phyloP scores from a whole-genome alignment of 2,888 invertebrate genomes.

The Odontocerum albicorne region DNA sequence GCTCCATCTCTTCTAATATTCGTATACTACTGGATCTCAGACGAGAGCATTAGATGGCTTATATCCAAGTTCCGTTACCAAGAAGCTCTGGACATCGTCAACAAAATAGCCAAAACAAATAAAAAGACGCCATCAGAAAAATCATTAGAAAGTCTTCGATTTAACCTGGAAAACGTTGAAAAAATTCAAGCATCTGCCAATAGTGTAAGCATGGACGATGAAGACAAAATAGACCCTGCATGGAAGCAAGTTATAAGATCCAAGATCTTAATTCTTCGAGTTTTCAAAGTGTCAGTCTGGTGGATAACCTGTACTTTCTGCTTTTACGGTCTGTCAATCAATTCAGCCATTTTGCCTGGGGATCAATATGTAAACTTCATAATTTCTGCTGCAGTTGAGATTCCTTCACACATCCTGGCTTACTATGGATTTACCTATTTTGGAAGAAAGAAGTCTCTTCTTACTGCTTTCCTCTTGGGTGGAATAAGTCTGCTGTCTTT shows the following conservation, averaged over 20 bases:
- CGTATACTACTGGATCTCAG: constrained; percentile 61
- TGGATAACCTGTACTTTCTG: constrained; percentile 82
- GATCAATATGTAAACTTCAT: constrained; percentile 80
- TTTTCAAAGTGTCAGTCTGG: constrained; percentile 68
- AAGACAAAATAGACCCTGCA: constrained; percentile 39
- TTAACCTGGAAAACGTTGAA: constrained; percentile 32
- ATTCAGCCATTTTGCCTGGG: constrained; percentile 73
- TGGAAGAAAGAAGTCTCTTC: constrained; percentile 66
- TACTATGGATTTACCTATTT: constrained; percentile 63
- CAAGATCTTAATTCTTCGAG: constrained; percentile 56
- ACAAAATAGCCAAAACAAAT: constrained; percentile 68
- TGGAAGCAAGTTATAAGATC: constrained; percentile 56
- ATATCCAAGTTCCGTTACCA: constrained; percentile 65
- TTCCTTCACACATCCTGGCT: constrained; percentile 70
- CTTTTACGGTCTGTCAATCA: constrained; percentile 78
- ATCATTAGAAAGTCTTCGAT: constrained; percentile 45
- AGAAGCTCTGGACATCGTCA: constrained; percentile 64
- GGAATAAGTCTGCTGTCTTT: constrained; percentile 63
- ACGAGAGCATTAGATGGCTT: constrained; percentile 74
- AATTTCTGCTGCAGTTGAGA: constrained; percentile 63
- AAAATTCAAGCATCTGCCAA: constrained; percentile 41
- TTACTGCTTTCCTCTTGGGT: constrained; percentile 64
- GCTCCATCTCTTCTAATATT: constrained; percentile 64
- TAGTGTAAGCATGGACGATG: constrained; percentile 31
- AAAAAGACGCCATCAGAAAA: constrained; percentile 53